phyloP scores from a whole-genome alignment of 2,113 vertebrate species.

The Falcunculus frontatus region DNA sequence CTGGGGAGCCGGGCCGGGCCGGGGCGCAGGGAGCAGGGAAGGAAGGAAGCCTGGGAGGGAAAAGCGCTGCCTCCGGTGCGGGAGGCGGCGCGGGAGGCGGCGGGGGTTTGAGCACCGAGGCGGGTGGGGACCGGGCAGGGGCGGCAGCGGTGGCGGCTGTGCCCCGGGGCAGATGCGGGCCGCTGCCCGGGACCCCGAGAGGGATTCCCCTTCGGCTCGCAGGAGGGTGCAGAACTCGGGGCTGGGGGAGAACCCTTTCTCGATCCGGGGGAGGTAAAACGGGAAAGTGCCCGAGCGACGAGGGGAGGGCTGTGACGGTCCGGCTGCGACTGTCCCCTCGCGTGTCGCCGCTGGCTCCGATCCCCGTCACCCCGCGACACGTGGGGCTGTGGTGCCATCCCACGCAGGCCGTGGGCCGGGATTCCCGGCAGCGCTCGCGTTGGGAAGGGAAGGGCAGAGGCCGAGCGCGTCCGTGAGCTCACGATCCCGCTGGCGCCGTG shows the following conservation, averaged over 20 bases:
- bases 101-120: background rate
- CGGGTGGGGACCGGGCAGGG: background rate
- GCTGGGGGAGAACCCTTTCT: background rate
- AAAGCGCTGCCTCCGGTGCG: background rate
- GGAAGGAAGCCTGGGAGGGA: background rate
- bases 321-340: background rate
- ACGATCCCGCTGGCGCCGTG: background rate
- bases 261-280: too few relatives aligned
- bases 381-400: background rate
- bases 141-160: background rate
- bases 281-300: too few relatives aligned
- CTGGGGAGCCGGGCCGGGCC: background rate
- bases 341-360: background rate
- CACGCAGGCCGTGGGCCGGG: background rate
- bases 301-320: background rate
- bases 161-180: background rate
- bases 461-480: accelerated
- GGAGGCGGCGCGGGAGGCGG: background rate
- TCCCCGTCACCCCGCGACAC: background rate
- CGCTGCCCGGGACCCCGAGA: background rate
- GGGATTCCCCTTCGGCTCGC: background rate
- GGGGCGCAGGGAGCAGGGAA: background rate
- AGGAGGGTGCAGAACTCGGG: background rate
- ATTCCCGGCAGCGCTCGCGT: background rate
- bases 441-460: background rate